Percentiles rank a stretch among this genome's conserved stretches.
These are phyloP conservation scores for Catostylus mosaicus DNA, from an alignment of 30 jellyfish, hydroid and myxozoan genomes.

Conservation along the genomic window DNA sequence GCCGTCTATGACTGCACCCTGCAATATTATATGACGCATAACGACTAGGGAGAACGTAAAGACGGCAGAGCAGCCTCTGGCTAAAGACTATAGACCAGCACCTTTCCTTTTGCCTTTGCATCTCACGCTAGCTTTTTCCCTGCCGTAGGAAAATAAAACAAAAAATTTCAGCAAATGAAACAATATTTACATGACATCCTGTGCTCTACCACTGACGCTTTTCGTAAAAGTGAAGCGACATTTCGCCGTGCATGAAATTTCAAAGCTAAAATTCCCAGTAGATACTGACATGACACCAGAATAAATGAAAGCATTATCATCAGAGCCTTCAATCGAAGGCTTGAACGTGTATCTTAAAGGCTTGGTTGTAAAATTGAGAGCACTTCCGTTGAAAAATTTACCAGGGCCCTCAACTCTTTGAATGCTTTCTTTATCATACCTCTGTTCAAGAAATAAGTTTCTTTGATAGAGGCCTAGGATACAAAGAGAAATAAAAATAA, in stretches of 20 bases:
- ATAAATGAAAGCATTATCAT: not conserved
- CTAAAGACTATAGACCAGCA: not conserved
- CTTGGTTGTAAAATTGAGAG: not conserved
- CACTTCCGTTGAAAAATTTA: not conserved
- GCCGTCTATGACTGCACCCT: no score
- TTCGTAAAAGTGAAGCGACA: not conserved
- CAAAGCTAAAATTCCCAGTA: not conserved
- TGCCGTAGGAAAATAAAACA: not conserved
- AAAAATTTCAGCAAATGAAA: not conserved
- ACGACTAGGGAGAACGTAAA: not conserved
- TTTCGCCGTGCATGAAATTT: not conserved
- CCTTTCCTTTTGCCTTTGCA: not conserved
- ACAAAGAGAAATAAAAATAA: not conserved
- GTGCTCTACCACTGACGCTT: not conserved
- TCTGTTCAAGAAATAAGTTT: not conserved
- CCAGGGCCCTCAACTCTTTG: not conserved
- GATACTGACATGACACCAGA: not conserved
- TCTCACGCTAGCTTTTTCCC: not conserved
- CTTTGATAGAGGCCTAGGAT: not conserved
- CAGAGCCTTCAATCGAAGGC: not conserved
- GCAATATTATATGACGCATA: no score
- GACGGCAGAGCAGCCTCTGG: not conserved
- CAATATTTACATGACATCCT: no score
- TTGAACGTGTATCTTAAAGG: not conserved
- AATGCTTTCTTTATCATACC: not conserved